Evolutionary conservation across 2,888 invertebrate species (phyloP).

Genomic region (Hypolimnas misippus): DNA sequence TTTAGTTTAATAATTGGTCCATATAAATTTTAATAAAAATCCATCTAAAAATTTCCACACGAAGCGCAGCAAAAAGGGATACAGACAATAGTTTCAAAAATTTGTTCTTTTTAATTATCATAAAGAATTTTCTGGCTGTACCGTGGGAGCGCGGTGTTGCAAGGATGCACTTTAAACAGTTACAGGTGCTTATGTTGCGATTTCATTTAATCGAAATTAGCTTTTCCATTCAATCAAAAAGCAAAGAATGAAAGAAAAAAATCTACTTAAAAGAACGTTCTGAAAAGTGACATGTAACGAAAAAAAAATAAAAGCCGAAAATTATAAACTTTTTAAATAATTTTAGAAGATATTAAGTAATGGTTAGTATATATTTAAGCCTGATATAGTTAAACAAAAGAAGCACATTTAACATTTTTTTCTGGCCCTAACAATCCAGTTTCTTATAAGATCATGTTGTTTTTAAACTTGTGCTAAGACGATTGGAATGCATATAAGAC

Average conservation of each 20-base stretch:
- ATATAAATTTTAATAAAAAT: no score
- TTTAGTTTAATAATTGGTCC: no score
- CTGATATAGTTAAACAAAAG: no score
- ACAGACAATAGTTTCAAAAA: no score
- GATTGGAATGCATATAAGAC: conserved; percentile 50
- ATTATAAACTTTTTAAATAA: no score
- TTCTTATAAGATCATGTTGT: neutral
- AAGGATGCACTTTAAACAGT: conserved; percentile 55
- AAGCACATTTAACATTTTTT: no score
- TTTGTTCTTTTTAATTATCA: neutral
- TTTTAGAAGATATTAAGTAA: no score
- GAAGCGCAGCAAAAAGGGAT: no score
- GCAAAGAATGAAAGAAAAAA: neutral
- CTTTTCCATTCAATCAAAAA: conserved; percentile 7
- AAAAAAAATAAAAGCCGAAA: no score
- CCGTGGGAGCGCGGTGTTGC: conserved; percentile 55
- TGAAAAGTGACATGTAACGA: no score
- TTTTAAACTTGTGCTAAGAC: conserved; percentile 2
- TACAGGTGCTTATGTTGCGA: conserved; percentile 74
- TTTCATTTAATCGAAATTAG: conserved; percentile 61
- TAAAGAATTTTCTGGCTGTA: conserved; percentile 49
- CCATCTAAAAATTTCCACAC: no score
- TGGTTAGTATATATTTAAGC: no score
- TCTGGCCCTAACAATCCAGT: neutral
- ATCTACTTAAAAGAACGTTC: neutral